A percentile compares a stretch with the other conserved stretches of the same genome.
These are phyloP conservation scores for Anadara kagoshimensis DNA, from an alignment of 1,140 invertebrate species.

Conservation along the genomic window DNA sequence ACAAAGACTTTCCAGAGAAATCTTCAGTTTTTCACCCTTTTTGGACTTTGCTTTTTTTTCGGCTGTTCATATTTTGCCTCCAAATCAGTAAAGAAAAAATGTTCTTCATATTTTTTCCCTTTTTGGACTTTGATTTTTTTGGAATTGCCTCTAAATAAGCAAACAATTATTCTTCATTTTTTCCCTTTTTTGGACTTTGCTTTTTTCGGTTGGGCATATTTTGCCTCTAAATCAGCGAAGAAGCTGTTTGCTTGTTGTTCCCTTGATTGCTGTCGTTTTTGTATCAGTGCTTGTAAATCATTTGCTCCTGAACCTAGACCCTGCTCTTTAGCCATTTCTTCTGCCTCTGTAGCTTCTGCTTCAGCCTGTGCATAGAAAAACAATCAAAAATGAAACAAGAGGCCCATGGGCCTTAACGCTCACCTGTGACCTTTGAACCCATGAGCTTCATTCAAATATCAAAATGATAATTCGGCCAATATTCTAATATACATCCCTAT, in stretches of 20 bases:
- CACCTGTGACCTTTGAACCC: too few relatives aligned
- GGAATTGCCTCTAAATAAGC: too few relatives aligned
- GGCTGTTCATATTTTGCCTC: constrained; percentile 38
- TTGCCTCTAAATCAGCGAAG: constrained; percentile 72
- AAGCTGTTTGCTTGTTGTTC: constrained; percentile 68
- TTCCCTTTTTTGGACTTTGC: not conserved
- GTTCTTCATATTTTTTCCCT: too few relatives aligned
- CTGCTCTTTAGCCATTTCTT: constrained; percentile 72
- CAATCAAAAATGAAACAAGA: too few relatives aligned
- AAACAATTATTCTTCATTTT: not conserved
- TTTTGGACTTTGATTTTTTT: too few relatives aligned
- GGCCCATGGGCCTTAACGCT: too few relatives aligned
- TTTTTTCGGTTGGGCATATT: constrained; percentile 67
- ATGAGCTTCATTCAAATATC: too few relatives aligned
- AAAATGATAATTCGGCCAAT: too few relatives aligned
- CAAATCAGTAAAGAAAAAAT: constrained; percentile 73
- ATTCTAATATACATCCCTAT: too few relatives aligned
- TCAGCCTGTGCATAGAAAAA: constrained; percentile 39
- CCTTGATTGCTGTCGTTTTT: constrained; percentile 64
- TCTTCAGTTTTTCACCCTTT: too few relatives aligned
- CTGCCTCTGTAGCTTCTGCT: constrained; percentile 69
- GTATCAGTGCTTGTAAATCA: constrained; percentile 69
- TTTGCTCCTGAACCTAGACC: constrained; percentile 66
- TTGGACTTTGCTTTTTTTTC: too few relatives aligned
- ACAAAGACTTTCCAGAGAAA: too few relatives aligned